Evolutionary conservation across 2,888 invertebrate genomes (phyloP), one percentile per base, ranked within the genome.

Genomic region (Polia nebulosa): DNA sequence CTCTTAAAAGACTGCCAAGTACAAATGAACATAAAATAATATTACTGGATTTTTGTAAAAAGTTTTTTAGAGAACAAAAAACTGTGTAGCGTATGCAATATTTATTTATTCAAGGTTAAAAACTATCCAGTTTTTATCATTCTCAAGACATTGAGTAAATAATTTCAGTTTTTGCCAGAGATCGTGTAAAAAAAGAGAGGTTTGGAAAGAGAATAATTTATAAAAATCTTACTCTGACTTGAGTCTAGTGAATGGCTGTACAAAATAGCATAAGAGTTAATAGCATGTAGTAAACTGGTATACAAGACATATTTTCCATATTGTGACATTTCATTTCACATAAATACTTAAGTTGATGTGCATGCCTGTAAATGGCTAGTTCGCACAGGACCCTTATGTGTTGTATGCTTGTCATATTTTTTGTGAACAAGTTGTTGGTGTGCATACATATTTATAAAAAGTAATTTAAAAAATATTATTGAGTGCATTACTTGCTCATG

Each of bases 21-120:
- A 2, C n/a, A 22, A 22, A 22, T 45, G 22, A 45, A 13, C 25
- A 27, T 17, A 47, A 15, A 47, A 6, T 17, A 25, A 17, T 27
- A 3, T 25, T 47, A 25, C 17, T 47, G 22, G 2, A 2, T 27
- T 39, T 39, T 45, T 41, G 11, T 47, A 45, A 45, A 32, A 22
- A 53, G 1, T 6, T 2, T 20, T 1, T 0, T 15, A 51, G 2
- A 9, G 3, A 29, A 36, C 7, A 27, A 51, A 58, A 36, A 55
- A 41, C 11, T 39, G 15, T 39, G 34, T 13, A 34, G 34, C 13
- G 13, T 27, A 41, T 25, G 45, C 32, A 39, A 15, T 53, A 68
- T 34, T 25, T 39, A 32, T 32, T 60, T 53, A 45, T 53, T 34
- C 32, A 70, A 60, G 41, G 39, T 71, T 13, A 36, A n/a, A 45